Evolutionary conservation across 2,797 vertebrate species (phyloP).

Genomic region (Hydrocynus forskahlii): DNA sequence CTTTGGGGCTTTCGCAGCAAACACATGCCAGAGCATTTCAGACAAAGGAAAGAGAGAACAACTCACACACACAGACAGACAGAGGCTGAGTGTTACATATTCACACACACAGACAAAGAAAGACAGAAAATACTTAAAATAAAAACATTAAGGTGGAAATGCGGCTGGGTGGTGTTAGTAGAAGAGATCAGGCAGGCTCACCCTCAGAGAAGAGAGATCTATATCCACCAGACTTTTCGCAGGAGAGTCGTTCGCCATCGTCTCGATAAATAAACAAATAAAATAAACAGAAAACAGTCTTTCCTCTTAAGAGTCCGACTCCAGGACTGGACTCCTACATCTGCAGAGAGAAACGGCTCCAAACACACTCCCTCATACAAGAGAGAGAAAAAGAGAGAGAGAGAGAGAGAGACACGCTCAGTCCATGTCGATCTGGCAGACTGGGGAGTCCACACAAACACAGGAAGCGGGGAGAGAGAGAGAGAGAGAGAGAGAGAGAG

Average conservation of each 20-base stretch:
- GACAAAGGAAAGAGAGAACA: conserved; percentile 86
- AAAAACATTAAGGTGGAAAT: neutral
- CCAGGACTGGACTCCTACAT: conserved; percentile 70
- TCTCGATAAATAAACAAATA: conserved; percentile 70
- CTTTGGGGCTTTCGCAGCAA: conserved; percentile 70
- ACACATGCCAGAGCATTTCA: conserved; percentile 83
- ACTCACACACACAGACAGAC: conserved; percentile 15
- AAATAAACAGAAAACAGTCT: conserved; percentile 59
- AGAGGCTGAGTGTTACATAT: neutral
- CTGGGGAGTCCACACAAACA: conserved; percentile 57
- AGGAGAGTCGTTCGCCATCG: conserved; percentile 98
- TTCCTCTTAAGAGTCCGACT: conserved; percentile 21
- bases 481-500: neutral
- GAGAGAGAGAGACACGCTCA: conserved; percentile 65
- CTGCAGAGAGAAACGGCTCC: conserved; percentile 30
- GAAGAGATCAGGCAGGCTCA: conserved; percentile 69
- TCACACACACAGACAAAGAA: neutral
- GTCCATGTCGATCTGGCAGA: conserved; percentile 87
- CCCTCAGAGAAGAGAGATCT: conserved; percentile 94
- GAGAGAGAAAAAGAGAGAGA: conserved; percentile 9
- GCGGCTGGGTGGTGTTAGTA: too few relatives aligned
- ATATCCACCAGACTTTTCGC: conserved; percentile 98
- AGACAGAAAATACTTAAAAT: neutral
- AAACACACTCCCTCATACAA: conserved; percentile 5
- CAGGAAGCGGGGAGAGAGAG: conserved; percentile 72